Base-by-base conservation (phyloP, 1,140 invertebrate genomes). In the Zaprionus ornatus region DNA sequence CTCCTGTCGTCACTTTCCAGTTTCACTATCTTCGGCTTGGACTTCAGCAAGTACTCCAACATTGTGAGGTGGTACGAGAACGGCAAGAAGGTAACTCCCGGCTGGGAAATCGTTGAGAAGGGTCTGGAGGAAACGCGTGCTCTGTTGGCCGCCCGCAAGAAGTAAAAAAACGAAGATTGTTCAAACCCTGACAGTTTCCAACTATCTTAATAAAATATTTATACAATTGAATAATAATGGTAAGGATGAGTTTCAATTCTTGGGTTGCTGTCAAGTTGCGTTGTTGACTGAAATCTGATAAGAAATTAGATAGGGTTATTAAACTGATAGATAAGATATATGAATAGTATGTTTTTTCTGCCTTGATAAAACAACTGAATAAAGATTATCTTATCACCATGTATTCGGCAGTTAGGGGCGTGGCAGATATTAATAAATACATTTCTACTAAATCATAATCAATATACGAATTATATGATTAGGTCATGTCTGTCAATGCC, bases 31-130 rank as follows among this genome's bases (percentile, higher is more conserved):
- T 32, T 48, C 0, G 55, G 64, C 0, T 48, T 84, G 1, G 77
- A 80, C 42, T 23, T 84, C 0, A 60, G 27, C 66, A 84, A 84
- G 13, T 85, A 85, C 17, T 3, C 63, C 2, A 84, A 80, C 37
- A 62, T 84, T 12, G 29, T 7, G 5, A 68, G n/a, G 13, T 84
- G 82, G 82, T 84, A 80, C 19, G 62, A 66, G 1, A 71, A 77
- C 23, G 68, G 59, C 5, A 71, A 69, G 40, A 84, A 84, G 23
- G 48, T 59, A 2, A 68, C 74, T 42, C 82, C 81, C 3, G 82
- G 82, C 12, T 84, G 81, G 81, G 77, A 84, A 2, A 62, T 80
- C 12, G 70, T 65, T 10, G 54, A 72, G 21, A 66, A 72, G 32
- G 23, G 23, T 37, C 12, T 66, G 21, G 19, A 19, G 25, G 25